phyloP scores from a whole-genome alignment of 2,888 invertebrate species.

The Apomyelois bistriatella region DNA sequence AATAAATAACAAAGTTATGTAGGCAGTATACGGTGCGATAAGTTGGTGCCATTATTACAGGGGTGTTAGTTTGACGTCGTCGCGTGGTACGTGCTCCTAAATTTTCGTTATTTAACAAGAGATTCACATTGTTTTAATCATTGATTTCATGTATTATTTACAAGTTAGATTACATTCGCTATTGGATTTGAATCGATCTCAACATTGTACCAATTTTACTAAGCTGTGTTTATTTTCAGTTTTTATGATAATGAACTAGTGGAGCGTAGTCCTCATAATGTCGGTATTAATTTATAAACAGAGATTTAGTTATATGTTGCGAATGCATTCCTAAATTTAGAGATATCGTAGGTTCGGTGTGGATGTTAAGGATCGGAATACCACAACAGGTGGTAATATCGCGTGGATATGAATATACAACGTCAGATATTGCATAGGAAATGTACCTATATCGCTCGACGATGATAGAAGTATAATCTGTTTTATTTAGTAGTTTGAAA shows the following conservation, averaged over 20 bases:
- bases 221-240: constrained; percentile 21
- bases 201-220: constrained; percentile 9
- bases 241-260: constrained; percentile 8
- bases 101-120: constrained; percentile 27
- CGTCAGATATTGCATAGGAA: constrained; percentile 15
- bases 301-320: constrained; percentile 9
- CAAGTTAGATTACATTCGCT: constrained; percentile 7
- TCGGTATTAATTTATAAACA: constrained; percentile 4
- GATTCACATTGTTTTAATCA: constrained; percentile 15
- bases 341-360: constrained; percentile 8
- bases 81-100: constrained; percentile 53
- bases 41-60: constrained; percentile 81
- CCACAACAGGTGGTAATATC: not conserved
- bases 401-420: not conserved
- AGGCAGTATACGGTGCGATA: constrained; percentile 80
- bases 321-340: constrained; percentile 7
- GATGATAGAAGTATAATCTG: constrained; percentile 25
- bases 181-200: constrained; percentile 11
- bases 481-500: constrained; percentile 27
- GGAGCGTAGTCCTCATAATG: not conserved
- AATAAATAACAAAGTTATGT: constrained; percentile 78
- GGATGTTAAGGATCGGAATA: not conserved
- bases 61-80: constrained; percentile 71
- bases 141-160: constrained; percentile 11
- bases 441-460: constrained; percentile 21